Base-by-base conservation (phyloP, 2,888 invertebrate genomes). In the Drosophila kokeensis region DNA sequence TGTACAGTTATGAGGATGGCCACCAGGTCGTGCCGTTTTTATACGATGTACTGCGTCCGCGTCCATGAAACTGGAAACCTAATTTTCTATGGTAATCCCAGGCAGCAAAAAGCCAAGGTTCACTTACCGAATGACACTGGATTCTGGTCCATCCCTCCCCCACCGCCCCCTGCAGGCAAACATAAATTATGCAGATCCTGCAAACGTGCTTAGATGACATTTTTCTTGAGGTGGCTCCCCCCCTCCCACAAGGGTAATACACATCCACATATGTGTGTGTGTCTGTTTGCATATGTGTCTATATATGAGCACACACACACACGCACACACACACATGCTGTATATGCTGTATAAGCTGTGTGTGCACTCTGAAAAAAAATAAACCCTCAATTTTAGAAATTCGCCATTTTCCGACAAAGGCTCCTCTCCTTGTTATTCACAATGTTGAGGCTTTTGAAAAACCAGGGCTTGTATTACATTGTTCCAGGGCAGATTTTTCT, bases 151-250 rank as follows among this genome's bases (percentile, higher is more conserved):
- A 45, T 24, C 1, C 45, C 21, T 13, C 45, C 15, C 1, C 7
- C 45, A 4, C 4, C 38, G 4, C 8, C 4, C 10, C 70, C 68
- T 63, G 68, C 85, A 80, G 76, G 87, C 75, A 81, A 83, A 81
- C 87, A 91, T 91, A 90, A 91, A 92, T 91, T 92, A 91, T 91
- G 91, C 88, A 91, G 89, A 91, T 91, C 88, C 89, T 86, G 90
- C 79, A 86, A 87, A 91, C 91, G 88, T 92, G 91, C 90, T 91
- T 90, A 87, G 83, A 90, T 87, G 87, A 86, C 82, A 89, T 85
- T 87, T 87, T 83, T 58, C 73, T 38, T 55, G 45, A 45, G 24
- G 45, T 45, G 24, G 21, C 45, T 24, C 4, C 15, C 24, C 24
- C 8, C 7, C 45, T 54, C 65, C 79, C 81, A 85, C 88, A 81